Percentiles rank a stretch among this genome's conserved stretches.
Conservation (phyloP, 1,140 invertebrate species). For the Polypedilum vanderplanki region DNA sequence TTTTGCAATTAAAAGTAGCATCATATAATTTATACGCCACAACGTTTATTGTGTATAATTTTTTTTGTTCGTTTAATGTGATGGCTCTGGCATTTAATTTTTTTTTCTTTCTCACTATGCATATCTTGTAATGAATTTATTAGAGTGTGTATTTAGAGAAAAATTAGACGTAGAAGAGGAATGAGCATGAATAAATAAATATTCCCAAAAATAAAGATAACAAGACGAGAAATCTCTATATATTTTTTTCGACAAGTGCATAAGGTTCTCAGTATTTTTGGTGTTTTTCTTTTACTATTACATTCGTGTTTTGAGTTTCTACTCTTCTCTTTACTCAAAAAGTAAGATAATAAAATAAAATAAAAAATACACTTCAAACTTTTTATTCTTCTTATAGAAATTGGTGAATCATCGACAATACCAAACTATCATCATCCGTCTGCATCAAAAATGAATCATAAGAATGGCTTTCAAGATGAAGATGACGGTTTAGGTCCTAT, state of each 20-base stretch:
- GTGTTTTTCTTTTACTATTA: not conserved
- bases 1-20: constrained; percentile 22
- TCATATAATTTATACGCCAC: not conserved
- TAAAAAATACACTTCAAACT: not conserved
- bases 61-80: not conserved
- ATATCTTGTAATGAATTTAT: no score
- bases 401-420: constrained; percentile 22
- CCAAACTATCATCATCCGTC: constrained; percentile 2
- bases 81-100: constrained; percentile 4
- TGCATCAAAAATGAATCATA: not conserved
- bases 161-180: not conserved
- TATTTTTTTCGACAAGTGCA: constrained; percentile 15
- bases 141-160: not conserved
- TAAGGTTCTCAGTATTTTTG: not conserved
- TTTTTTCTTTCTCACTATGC: not conserved
- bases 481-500: constrained; percentile 74
- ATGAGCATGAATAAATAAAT: constrained; percentile 14
- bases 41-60: constrained; percentile 2
- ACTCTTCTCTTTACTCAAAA: not conserved
- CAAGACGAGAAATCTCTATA: not conserved
- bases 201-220: not conserved
- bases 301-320: not conserved
- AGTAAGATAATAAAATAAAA: not conserved
- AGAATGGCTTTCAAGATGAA: not conserved
- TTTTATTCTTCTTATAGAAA: not conserved